These are phyloP conservation scores for Lonchura striata DNA, from an alignment of 2,113 vertebrate genomes.

Conservation along the genomic window DNA sequence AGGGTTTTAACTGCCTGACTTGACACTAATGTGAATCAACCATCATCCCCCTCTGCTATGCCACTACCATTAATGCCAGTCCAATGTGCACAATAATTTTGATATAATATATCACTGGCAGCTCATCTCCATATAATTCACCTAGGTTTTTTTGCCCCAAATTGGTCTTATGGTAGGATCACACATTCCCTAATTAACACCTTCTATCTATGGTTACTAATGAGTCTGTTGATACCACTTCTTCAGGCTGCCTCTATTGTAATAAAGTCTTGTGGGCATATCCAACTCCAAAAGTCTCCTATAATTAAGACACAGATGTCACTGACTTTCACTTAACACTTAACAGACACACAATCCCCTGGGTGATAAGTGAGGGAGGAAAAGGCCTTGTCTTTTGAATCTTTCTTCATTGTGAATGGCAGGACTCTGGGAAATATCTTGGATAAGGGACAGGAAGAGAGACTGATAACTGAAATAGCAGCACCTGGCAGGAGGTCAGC, in stretches of 20 bases:
- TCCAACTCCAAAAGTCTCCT: slow-evolving; percentile 34
- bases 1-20: slow-evolving; percentile 38
- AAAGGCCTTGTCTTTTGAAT: neutral
- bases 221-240: slow-evolving; percentile 32
- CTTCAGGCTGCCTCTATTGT: slow-evolving; percentile 18
- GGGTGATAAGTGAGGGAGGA: neutral
- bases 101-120: slow-evolving; percentile 68
- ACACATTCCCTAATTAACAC: slow-evolving; percentile 74
- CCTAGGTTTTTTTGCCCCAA: slow-evolving; percentile 27
- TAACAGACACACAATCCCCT: neutral
- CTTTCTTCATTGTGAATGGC: neutral
- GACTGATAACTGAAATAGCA: neutral
- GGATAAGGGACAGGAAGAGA: neutral
- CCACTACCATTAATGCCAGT: slow-evolving; percentile 20
- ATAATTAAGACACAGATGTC: slow-evolving; percentile 76
- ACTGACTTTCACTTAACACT: slow-evolving; percentile 46
- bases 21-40: slow-evolving; percentile 48
- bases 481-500: neutral
- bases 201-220: slow-evolving; percentile 44
- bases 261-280: slow-evolving; percentile 59
- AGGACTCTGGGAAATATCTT: neutral
- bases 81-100: slow-evolving; percentile 39
- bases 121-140: slow-evolving; percentile 70
- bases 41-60: slow-evolving; percentile 1
- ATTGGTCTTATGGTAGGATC: slow-evolving; percentile 64